Evolutionary conservation across 2,888 invertebrate species (phyloP).

Genomic region (Spisula solida): DNA sequence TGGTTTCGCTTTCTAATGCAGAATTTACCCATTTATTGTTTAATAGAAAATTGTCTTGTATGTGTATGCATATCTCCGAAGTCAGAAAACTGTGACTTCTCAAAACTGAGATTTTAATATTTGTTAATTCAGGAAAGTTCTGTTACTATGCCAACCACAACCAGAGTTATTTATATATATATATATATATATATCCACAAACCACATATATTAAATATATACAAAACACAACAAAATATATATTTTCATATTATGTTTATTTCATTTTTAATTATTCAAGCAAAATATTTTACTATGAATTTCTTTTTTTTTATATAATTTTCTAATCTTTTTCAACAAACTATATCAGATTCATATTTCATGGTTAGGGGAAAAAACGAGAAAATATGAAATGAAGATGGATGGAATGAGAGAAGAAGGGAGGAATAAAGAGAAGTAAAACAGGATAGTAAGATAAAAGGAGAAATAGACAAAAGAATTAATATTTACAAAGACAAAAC

Average conservation of each 20-base stretch:
- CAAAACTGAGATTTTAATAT: too few species aligned
- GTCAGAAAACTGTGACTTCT: too few species aligned
- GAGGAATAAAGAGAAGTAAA: conserved; percentile 1
- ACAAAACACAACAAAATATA: conserved; percentile 8
- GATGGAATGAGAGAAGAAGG: background rate
- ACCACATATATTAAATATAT: background rate
- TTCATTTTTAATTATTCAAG: background rate
- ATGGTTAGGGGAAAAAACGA: background rate
- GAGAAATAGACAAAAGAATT: background rate
- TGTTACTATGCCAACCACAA: background rate
- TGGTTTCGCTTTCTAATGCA: too few species aligned
- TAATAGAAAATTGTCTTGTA: too few species aligned
- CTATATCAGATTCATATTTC: conserved; percentile 5
- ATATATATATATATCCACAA: background rate
- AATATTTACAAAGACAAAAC: conserved; percentile 30
- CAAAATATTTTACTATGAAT: conserved; percentile 13
- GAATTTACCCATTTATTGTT: too few species aligned
- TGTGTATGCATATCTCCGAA: too few species aligned
- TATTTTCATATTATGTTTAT: background rate
- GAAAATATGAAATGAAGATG: background rate
- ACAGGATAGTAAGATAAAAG: conserved; percentile 11
- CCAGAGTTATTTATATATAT: too few species aligned
- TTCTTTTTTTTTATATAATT: conserved; percentile 24
- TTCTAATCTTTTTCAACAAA: conserved; percentile 4
- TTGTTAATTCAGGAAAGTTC: background rate